Evolutionary conservation across 2,888 invertebrate genomes (phyloP), one percentile per base, ranked within the genome.

Genomic region (Acleris literana): DNA sequence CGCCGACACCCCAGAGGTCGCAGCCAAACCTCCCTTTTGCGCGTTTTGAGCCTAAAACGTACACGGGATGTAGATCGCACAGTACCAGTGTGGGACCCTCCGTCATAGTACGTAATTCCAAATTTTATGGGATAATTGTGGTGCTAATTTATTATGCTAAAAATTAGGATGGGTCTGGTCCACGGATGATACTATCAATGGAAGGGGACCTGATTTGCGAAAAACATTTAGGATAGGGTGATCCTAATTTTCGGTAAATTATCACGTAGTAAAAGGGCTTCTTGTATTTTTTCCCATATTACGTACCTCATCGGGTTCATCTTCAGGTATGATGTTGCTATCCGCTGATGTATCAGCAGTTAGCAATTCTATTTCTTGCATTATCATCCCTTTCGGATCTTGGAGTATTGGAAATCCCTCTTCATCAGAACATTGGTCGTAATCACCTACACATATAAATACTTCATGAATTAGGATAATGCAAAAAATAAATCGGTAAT

Each of bases 371-470:
- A 92, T 83, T 77, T 92, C 90, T 70, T 90, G 89, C 68, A 91
- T 75, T 43, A 79, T 77, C 70, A 88, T 76, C 5, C 79, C 80
- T 75, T 84, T 90, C n/a, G 85, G 82, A 72, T 90, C 90, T 71
- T 86, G 82, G 57, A 88, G 72, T 53, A 87, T 73, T 44, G 81
- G 82, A 48, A 82, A 84, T 11, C 70, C 78, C 46, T 88, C 88
- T 53, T 87, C 89, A 69, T 90, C 90, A 1, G 87, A 88, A 72
- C 78, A 83, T 75, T 86, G 89, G 9, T 92, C 92, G 65, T 88
- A 87, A 71, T 92, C 92, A 68, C 90, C 91, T 92, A 57, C 7
- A 71, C 62, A 63, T 17, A 11, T 16, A 52, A 22, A 51, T 22
- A 4, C 16, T 18, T 53, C 9, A 29, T 29, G 29, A 33, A 33